These are phyloP conservation scores for Glaucopsyche alexis DNA, from an alignment of 2,888 invertebrate genomes.

Conservation along the genomic window DNA sequence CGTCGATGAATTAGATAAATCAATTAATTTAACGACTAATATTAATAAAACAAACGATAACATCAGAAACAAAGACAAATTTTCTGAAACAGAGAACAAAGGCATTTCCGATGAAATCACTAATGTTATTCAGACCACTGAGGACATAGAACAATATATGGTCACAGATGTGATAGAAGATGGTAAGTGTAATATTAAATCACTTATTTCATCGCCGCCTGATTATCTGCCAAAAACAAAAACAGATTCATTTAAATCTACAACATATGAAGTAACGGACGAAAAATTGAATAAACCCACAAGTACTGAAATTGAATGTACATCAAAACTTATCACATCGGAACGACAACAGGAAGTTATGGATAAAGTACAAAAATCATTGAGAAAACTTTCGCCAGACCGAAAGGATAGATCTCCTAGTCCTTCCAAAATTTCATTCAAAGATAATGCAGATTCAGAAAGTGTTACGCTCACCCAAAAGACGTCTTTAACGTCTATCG, in stretches of 20 bases:
- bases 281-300: conserved; percentile 40
- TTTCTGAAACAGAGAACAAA: neutral
- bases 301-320: conserved; percentile 47
- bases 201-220: neutral
- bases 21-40: neutral
- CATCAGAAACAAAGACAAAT: neutral
- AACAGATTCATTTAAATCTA: neutral
- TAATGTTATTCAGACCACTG: conserved; percentile 30
- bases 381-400: conserved; percentile 65
- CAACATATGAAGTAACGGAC: neutral
- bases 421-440: conserved; percentile 47
- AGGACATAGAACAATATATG: conserved; percentile 31
- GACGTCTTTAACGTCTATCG: neutral
- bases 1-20: neutral
- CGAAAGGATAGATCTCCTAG: conserved; percentile 56
- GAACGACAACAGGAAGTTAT: conserved; percentile 67
- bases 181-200: conserved; percentile 27
- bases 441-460: conserved; percentile 39
- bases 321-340: conserved; percentile 30
- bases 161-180: conserved; percentile 34
- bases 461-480: neutral
- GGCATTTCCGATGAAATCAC: conserved; percentile 4
- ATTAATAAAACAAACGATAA: neutral
- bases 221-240: neutral
- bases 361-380: conserved; percentile 63